Evolutionary conservation across 2,797 vertebrate genomes (phyloP), one percentile per base, ranked within the genome.

Genomic region (Semotilus atromaculatus): DNA sequence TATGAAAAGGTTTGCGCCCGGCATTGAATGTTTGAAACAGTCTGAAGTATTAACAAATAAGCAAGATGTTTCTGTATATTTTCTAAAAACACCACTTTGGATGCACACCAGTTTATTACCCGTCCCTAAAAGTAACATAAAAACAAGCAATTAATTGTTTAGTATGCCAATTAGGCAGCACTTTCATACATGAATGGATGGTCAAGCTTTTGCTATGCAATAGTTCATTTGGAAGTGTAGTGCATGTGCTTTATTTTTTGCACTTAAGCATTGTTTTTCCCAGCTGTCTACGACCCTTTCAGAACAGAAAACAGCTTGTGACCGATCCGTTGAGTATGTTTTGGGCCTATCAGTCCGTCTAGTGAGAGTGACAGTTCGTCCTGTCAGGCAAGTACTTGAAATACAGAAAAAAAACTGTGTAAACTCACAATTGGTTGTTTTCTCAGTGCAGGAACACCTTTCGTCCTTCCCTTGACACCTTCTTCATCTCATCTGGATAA

Each of bases 401-500:
- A 38, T 23, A 9, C 13, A 21, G 21, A 34, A 43, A 29, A 38
- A 29, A 64, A 64, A 78, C 14, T 4, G n/a, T 29, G 23, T 7
- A 62, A 67, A 75, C 34, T 67, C 73, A 40, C 34, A 29, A 68
- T 43, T 55, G 64, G 75, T 68, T 58, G 36, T 76, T 84, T 55
- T 77, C 34, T 67, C 45, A 13, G 10, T 76, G 72, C 74, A 23
- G 29, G 82, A 55, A 76, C 43, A 58, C n/a, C 74, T 77, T 53
- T 77, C 51, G 48, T 77, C 82, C 82, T 84, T 76, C 73, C 51
- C 8, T 40, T 58, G 82, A 45, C 64, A 58, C 73, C 36, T 68
- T 58, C 48, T 58, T 36, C n/a, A n/a, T 77, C 72, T 66, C 81
- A 83, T 83, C 62, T 77, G 77, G 60, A 78, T 53, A 58, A 77